phyloP scores from a whole-genome alignment of 2,888 invertebrate species.

The Vandiemenella viatica region DNA sequence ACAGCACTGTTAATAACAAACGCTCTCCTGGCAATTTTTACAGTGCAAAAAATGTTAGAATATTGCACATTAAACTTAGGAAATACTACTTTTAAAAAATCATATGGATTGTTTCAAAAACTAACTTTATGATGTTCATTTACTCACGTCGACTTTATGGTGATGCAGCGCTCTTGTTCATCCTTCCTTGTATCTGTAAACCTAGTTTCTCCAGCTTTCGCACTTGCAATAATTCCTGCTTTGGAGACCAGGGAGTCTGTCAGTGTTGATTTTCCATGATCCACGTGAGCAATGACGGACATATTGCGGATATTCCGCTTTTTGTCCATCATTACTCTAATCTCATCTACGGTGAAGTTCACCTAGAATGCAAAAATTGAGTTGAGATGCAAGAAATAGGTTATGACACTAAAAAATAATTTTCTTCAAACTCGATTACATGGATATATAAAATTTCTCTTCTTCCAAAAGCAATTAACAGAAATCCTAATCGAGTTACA shows the following conservation, averaged over 20 bases:
- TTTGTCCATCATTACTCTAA: slow-evolving; percentile 99
- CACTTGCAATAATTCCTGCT: slow-evolving; percentile 98
- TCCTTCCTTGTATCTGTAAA: slow-evolving; percentile 99
- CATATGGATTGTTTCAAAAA: no score
- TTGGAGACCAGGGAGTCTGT: slow-evolving; percentile 99
- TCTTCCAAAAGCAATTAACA: no score
- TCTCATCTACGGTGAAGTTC: slow-evolving; percentile 99
- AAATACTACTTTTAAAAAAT: no score
- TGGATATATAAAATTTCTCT: no score
- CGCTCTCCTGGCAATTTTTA: no score
- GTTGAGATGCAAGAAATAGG: no score
- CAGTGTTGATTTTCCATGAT: slow-evolving; percentile 98
- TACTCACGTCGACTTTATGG: slow-evolving; percentile 98
- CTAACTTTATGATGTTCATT: no score
- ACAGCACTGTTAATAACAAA: no score
- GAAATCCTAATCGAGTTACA: no score
- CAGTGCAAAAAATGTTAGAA: no score
- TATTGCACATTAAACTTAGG: no score
- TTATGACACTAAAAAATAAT: no score
- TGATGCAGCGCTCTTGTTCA: slow-evolving; percentile 99
- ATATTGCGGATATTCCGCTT: slow-evolving; percentile 99
- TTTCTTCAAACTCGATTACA: neutral
- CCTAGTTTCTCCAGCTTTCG: slow-evolving; percentile 96
- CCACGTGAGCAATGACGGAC: slow-evolving; percentile 99
- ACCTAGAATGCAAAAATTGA: slow-evolving; percentile 47